Evolutionary conservation across 2,113 vertebrate genomes (phyloP).

Genomic region (Tautogolabrus adspersus): DNA sequence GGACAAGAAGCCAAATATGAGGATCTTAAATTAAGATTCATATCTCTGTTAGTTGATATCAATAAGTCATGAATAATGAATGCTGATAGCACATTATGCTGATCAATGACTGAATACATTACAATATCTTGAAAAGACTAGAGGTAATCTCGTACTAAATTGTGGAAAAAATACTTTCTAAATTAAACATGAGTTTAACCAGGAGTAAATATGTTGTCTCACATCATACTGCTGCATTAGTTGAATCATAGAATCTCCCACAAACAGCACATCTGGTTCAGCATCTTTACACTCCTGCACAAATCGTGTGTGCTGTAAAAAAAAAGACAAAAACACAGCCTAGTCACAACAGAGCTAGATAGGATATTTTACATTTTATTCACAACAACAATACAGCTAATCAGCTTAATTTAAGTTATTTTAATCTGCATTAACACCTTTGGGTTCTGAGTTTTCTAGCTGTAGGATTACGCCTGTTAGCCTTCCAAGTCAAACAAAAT

Average conservation of each 20-base stretch:
- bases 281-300: slow-evolving; percentile 85
- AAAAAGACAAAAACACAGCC: slow-evolving; percentile 2
- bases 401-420: background rate
- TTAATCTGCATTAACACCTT: background rate
- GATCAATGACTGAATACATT: too few relatives aligned
- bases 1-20: background rate
- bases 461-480: slow-evolving; percentile 1
- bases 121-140: too few relatives aligned
- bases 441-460: slow-evolving; percentile 2
- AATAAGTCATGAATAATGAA: too few relatives aligned
- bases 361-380: background rate
- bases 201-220: slow-evolving; percentile 3
- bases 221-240: slow-evolving; percentile 96
- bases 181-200: too few relatives aligned
- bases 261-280: slow-evolving; percentile 90
- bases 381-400: background rate
- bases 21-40: background rate
- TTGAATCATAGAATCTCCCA: slow-evolving; percentile 98
- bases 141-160: too few relatives aligned
- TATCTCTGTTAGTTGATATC: too few relatives aligned
- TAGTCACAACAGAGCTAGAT: background rate
- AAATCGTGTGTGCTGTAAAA: slow-evolving; percentile 79
- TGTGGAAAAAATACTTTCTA: too few relatives aligned
- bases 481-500: slow-evolving; percentile 27
- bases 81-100: too few relatives aligned